These are phyloP conservation scores for Andricus quercusramuli DNA, from an alignment of 2,888 invertebrate species.

Conservation along the genomic window DNA sequence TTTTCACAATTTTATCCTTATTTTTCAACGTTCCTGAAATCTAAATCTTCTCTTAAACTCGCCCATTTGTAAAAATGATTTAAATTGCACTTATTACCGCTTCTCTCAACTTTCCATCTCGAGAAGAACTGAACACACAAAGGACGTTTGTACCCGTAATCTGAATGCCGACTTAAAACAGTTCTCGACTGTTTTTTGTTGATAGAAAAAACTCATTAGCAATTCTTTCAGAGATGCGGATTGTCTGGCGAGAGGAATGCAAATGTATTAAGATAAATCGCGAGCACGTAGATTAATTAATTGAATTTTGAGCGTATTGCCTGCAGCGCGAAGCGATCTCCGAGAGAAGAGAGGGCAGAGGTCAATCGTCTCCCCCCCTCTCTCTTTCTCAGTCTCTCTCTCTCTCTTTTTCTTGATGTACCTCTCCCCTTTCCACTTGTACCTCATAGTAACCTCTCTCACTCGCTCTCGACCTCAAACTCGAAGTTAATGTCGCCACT, in stretches of 20 bases:
- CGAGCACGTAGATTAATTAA: constrained; percentile 40
- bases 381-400: background rate
- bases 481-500: constrained; percentile 41
- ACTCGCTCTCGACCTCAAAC: constrained; percentile 26
- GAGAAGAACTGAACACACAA: constrained; percentile 27
- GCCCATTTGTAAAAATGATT: constrained; percentile 16
- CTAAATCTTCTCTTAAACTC: constrained; percentile 7
- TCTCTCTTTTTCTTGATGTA: background rate
- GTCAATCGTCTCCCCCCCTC: constrained; percentile 19
- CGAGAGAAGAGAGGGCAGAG: constrained; percentile 21
- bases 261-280: constrained; percentile 41
- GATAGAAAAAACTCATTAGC: constrained; percentile 40
- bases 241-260: constrained; percentile 41
- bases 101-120: constrained; percentile 15
- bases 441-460: background rate
- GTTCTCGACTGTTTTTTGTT: constrained; percentile 41
- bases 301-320: constrained; percentile 40
- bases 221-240: constrained; percentile 41
- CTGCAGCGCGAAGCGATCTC: constrained; percentile 23
- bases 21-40: background rate
- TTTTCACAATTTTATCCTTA: background rate
- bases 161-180: constrained; percentile 40
- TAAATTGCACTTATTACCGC: constrained; percentile 35
- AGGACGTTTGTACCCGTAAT: constrained; percentile 31
- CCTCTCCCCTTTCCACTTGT: background rate